These are phyloP conservation scores for Drosophila trapezifrons DNA, from an alignment of 1,140 invertebrate genomes.

Conservation along the genomic window DNA sequence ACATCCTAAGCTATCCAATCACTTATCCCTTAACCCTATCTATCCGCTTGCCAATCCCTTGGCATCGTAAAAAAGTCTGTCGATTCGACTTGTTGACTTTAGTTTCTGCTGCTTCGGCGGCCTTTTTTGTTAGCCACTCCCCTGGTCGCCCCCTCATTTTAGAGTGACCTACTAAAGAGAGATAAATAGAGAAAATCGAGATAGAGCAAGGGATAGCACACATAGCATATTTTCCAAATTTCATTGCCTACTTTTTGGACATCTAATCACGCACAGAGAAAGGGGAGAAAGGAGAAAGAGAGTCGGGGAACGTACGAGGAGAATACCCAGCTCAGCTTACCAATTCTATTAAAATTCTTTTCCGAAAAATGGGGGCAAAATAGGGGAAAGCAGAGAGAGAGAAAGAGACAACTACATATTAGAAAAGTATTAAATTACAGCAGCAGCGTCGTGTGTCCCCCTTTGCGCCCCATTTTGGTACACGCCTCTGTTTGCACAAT, in stretches of 20 bases:
- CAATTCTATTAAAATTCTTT: constrained; percentile 81
- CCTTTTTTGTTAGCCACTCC: constrained; percentile 20
- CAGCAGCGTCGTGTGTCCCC: constrained; percentile 20
- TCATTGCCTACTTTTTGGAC: constrained; percentile 67
- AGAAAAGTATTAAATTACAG: constrained; percentile 81
- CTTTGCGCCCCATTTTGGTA: constrained; percentile 9
- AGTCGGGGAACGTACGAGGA: not conserved
- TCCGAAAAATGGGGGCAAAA: constrained; percentile 60
- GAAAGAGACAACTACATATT: constrained; percentile 75
- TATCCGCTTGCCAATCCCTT: constrained; percentile 9
- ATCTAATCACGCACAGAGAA: constrained; percentile 60
- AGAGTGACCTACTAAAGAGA: constrained; percentile 22
- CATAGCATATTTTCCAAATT: constrained; percentile 60
- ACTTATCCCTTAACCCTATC: constrained; percentile 30
- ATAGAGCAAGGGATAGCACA: constrained; percentile 18
- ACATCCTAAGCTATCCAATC: constrained; percentile 45
- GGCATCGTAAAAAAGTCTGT: constrained; percentile 34
- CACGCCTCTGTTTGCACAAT: constrained; percentile 79
- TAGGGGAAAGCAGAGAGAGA: constrained; percentile 18
- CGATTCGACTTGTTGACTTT: constrained; percentile 46
- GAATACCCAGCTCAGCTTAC: constrained; percentile 66
- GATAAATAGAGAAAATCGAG: constrained; percentile 2
- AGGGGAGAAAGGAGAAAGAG: not conserved
- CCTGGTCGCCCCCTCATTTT: not conserved
- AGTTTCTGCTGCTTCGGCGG: constrained; percentile 35